phyloP scores from a whole-genome alignment of 2,113 vertebrate species.

The Gila orcuttii region DNA sequence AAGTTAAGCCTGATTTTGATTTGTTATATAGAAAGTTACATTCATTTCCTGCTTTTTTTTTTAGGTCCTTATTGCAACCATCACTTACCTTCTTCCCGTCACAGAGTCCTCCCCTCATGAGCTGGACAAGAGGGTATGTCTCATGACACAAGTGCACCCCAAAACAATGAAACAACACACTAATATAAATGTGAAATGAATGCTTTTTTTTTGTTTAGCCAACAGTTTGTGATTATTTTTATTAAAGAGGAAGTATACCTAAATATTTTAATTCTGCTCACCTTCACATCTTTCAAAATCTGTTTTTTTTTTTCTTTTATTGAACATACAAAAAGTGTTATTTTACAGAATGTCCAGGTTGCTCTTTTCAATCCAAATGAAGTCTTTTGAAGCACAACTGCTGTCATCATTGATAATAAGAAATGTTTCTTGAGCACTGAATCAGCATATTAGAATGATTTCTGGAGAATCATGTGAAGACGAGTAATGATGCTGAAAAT shows the following conservation, averaged over 20 bases:
- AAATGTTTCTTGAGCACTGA: background rate
- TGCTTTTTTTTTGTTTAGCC: background rate
- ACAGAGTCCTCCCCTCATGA: conserved; percentile 97
- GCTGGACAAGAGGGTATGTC: conserved; percentile 91
- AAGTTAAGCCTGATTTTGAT: background rate
- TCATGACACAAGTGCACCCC: background rate
- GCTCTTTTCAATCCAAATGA: background rate
- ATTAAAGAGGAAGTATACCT: background rate
- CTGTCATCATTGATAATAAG: background rate
- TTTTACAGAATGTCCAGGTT: background rate
- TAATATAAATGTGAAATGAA: background rate
- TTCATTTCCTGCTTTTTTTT: conserved; percentile 49
- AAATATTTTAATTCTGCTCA: background rate
- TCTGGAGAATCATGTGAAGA: too few species aligned
- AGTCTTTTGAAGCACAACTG: too few species aligned
- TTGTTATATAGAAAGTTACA: background rate
- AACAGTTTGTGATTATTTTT: background rate
- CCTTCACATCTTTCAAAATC: background rate
- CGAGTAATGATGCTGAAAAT: too few species aligned
- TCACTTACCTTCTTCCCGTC: conserved; percentile 90
- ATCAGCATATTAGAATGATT: too few species aligned
- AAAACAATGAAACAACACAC: conserved; percentile 22
- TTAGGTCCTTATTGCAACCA: conserved; percentile 95
- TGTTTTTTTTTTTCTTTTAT: too few species aligned
- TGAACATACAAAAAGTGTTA: background rate